Evolutionary conservation across 2,797 vertebrate species (phyloP).

Genomic region (Sphenodon punctatus): DNA sequence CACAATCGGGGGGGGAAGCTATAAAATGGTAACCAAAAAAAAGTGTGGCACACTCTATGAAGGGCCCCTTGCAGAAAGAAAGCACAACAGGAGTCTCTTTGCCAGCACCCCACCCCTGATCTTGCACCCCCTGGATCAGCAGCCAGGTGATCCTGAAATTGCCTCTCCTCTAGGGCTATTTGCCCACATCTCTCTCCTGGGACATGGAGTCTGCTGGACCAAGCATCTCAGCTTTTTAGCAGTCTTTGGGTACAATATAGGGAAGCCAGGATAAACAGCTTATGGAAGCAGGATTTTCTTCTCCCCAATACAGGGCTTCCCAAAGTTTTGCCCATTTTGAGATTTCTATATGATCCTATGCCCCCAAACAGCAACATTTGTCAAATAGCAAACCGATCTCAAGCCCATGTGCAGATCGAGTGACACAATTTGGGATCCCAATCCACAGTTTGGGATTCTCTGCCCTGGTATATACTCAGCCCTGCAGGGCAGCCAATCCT

Average conservation of each 20-base stretch:
- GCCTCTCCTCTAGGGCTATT: neutral
- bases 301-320: neutral
- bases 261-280: neutral
- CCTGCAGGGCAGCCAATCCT: neutral
- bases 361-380: too few species aligned
- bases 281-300: neutral
- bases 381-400: too few species aligned
- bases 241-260: neutral
- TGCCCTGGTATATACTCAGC: too few species aligned
- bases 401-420: too few species aligned
- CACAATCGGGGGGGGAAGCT: too few species aligned
- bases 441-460: too few species aligned
- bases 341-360: too few species aligned
- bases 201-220: neutral
- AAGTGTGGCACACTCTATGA: too few species aligned
- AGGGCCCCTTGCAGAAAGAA: neutral
- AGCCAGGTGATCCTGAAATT: neutral
- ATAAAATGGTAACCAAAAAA: too few species aligned
- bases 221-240: neutral
- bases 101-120: neutral
- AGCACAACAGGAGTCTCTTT: neutral
- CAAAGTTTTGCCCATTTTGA: too few species aligned
- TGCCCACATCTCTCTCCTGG: neutral
- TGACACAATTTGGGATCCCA: too few species aligned
- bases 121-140: neutral